Evolutionary conservation across 2,888 invertebrate genomes (phyloP).

Genomic region (Corbicula japonica): DNA sequence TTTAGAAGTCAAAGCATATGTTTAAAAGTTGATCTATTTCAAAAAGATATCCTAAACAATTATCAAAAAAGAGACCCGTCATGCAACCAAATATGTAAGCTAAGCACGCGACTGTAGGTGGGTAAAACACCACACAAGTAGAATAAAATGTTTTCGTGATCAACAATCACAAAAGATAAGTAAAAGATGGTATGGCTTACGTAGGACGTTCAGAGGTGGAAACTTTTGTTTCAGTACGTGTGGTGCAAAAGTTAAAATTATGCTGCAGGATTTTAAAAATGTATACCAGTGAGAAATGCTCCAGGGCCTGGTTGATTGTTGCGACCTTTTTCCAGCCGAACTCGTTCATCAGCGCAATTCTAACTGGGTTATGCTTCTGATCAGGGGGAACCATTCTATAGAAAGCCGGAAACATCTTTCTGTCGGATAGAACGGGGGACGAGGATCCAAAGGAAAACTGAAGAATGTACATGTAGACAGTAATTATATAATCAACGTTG

Average conservation of each 20-base stretch:
- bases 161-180: too few species aligned
- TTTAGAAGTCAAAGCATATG: too few species aligned
- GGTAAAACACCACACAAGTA: too few species aligned
- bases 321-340: conserved; percentile 98
- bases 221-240: background rate
- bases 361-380: conserved; percentile 98
- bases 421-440: conserved; percentile 97
- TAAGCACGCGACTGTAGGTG: too few species aligned
- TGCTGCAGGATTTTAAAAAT: conserved; percentile 62
- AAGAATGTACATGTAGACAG: conserved; percentile 11
- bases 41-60: too few species aligned
- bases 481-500: background rate
- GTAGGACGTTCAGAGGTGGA: too few species aligned
- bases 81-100: too few species aligned
- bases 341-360: conserved; percentile 97
- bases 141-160: too few species aligned
- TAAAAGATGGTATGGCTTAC: too few species aligned
- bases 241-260: background rate
- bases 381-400: conserved; percentile 99
- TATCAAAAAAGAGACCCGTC: too few species aligned
- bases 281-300: conserved; percentile 98
- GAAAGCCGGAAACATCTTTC: conserved; percentile 97
- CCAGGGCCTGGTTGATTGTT: conserved; percentile 98
- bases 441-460: conserved; percentile 99
- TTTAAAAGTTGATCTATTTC: too few species aligned